Base-by-base conservation (phyloP, 2,113 vertebrate species). In the Dasypus novemcinctus region DNA sequence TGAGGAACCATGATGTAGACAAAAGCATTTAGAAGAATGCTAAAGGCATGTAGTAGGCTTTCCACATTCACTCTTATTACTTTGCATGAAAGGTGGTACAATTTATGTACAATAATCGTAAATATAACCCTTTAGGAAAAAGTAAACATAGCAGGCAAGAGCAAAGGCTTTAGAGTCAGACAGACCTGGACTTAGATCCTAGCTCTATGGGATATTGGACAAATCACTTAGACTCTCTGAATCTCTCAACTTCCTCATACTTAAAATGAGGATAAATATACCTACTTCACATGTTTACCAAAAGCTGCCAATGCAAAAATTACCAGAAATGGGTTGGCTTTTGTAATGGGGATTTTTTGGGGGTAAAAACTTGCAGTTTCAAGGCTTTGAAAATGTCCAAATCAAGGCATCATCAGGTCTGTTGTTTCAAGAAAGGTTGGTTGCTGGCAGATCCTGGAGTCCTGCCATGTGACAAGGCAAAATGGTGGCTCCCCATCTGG, bases 201-300 rank as follows among this genome's bases (percentile, higher is more conserved):
- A 75, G 3, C 4, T 78, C 38, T 57, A 1, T 82, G 23, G 68
- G 33, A 66, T 33, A 15, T 14, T 72, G 43, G 94, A 43, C 38
- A 61, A 91, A 74, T 38, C 36, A 71, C 41, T 79, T 15, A 74
- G 29, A 71, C 38, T 36, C 36, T 75, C 63, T 87, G 78, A 95
- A 69, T 6, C 27, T 75, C 14, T 90, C 14, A 27, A 27, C 68
- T 92, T 36, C 31, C 18, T 72, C 7, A 69, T 14, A 38, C 79
- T 82, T 87, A 52, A 91, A 92, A 64, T 68, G 20, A 80, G 92
- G 90, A 49, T 79, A 91, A 95, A 75, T 33, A 36, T 31, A 81
- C 36, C 63, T 63, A 57, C 23, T 80, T 81, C 4, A 86, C 12
- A 61, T 88, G 21, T 52, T 66, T 52, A 49, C 46, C 46, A 49